Conservation (phyloP, 2,888 invertebrate species). For the Myopa testacea region DNA sequence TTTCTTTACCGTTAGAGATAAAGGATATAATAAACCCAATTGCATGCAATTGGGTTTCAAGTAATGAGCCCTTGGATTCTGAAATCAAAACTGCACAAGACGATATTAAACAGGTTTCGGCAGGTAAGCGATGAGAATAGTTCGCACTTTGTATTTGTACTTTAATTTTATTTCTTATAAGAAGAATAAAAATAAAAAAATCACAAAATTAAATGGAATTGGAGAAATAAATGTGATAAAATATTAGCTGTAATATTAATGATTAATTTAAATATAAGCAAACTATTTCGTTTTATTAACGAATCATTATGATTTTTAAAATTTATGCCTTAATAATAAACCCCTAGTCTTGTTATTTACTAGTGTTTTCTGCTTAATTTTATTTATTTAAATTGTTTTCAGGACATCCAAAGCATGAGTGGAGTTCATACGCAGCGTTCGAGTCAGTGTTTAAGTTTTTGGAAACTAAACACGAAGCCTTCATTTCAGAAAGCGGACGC, state of each 20-base stretch:
- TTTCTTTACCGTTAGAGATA: slow-evolving; percentile 47
- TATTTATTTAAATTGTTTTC: slow-evolving; percentile 54
- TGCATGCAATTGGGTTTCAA: slow-evolving; percentile 74
- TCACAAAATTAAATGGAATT: too few relatives aligned
- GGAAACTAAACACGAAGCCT: slow-evolving; percentile 62
- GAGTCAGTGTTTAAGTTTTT: slow-evolving; percentile 76
- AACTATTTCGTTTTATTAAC: too few relatives aligned
- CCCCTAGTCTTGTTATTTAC: too few relatives aligned
- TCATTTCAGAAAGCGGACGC: slow-evolving; percentile 38
- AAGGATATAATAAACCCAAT: slow-evolving; percentile 48
- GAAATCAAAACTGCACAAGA: slow-evolving; percentile 68
- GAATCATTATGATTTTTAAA: too few relatives aligned
- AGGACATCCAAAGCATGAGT: slow-evolving; percentile 77
- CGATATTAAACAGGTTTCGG: slow-evolving; percentile 73
- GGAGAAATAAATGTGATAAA: too few relatives aligned
- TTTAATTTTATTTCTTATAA: too few relatives aligned
- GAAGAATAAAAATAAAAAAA: too few relatives aligned
- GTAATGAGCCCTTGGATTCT: slow-evolving; percentile 71
- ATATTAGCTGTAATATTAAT: too few relatives aligned
- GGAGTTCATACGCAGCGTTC: slow-evolving; percentile 77
- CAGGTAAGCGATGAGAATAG: slow-evolving; percentile 68
- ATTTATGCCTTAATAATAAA: too few relatives aligned
- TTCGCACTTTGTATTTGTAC: too few relatives aligned
- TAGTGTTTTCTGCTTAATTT: too few relatives aligned
- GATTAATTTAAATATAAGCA: too few relatives aligned